Percentiles rank a stretch among this genome's conserved stretches.
These are phyloP conservation scores for Drosophila falleni DNA, from an alignment of 2,888 invertebrate species.

Conservation along the genomic window DNA sequence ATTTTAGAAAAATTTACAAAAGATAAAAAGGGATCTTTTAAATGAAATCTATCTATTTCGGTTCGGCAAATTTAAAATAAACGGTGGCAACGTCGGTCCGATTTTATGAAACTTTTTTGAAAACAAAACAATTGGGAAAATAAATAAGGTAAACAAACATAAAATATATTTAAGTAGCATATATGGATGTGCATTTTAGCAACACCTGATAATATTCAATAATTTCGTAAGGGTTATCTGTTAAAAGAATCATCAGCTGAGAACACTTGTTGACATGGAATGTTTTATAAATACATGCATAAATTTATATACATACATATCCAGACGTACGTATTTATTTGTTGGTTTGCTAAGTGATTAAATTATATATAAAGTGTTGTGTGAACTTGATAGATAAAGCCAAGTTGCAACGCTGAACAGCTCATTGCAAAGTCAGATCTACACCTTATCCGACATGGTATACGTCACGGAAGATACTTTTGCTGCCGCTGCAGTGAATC, in stretches of 20 bases:
- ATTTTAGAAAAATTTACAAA: no score
- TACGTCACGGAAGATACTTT: conserved; percentile 82
- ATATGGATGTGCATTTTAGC: background rate
- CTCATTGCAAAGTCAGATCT: conserved; percentile 1
- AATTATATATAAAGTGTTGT: conserved; percentile 13
- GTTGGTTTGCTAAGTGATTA: conserved; percentile 5
- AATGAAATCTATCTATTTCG: no score
- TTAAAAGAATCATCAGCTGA: background rate
- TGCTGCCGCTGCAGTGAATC: conserved; percentile 77
- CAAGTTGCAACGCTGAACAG: background rate
- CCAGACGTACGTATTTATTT: background rate
- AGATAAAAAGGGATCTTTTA: no score
- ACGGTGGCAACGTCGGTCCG: background rate
- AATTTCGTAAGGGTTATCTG: background rate
- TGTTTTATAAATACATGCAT: background rate
- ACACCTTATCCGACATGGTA: conserved; percentile 64
- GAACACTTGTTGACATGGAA: conserved; percentile 31
- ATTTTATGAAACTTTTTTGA: no score
- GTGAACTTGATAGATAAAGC: conserved; percentile 9
- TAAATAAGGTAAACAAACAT: background rate
- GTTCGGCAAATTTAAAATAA: background rate
- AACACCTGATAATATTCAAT: background rate
- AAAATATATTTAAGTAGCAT: background rate
- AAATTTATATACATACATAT: background rate
- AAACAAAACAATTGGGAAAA: background rate